These are phyloP conservation scores for Buceros bicornis DNA, from an alignment of 2,797 vertebrate genomes.

Conservation along the genomic window DNA sequence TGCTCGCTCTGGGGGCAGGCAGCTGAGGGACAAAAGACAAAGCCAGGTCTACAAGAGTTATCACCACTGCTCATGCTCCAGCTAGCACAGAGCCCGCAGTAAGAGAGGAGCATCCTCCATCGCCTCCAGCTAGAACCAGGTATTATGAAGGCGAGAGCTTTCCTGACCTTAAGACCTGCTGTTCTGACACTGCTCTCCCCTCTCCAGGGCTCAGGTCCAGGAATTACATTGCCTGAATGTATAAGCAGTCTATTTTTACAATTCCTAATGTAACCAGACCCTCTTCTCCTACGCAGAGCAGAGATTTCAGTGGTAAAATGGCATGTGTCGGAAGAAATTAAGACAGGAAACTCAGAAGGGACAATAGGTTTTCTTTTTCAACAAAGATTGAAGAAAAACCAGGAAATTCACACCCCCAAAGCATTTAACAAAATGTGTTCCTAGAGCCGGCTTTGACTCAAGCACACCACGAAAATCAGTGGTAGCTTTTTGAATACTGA, in stretches of 20 bases:
- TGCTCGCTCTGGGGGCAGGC: not conserved
- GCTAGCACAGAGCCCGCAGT: not conserved
- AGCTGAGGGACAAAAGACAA: not conserved
- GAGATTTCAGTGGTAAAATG: not conserved
- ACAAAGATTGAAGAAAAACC: not conserved
- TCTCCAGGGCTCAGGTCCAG: not conserved
- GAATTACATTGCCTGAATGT: not conserved
- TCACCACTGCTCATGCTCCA: not conserved
- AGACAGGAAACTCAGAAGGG: not conserved
- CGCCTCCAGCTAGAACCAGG: fast-evolving
- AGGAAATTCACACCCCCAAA: constrained; percentile 46
- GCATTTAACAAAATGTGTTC: not conserved
- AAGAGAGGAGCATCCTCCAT: not conserved
- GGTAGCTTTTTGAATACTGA: constrained; percentile 17
- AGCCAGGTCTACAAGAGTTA: not conserved
- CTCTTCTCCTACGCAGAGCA: not conserved
- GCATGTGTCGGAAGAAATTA: not conserved
- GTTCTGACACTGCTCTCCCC: not conserved
- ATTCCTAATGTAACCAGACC: not conserved
- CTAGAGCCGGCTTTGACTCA: not conserved
- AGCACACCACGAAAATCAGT: constrained; percentile 12
- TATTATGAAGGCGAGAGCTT: not conserved
- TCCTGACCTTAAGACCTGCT: not conserved
- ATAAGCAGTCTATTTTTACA: not conserved
- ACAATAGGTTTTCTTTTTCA: constrained; percentile 22